Conservation (phyloP, 1,140 invertebrate genomes). For the Hycleus phaleratus region DNA sequence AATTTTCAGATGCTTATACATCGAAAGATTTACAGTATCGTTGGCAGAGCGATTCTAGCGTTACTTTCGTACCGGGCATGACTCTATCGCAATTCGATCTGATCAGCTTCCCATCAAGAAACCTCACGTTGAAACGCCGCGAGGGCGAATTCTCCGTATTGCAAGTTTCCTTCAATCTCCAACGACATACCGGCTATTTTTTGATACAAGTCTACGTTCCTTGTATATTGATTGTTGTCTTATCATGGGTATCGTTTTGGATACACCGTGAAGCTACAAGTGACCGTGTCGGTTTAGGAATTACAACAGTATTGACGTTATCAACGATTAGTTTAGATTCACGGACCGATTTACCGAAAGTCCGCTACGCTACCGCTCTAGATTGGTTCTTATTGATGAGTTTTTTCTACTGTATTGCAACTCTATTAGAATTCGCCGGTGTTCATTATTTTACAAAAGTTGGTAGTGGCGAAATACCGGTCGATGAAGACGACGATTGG, state of each 20-base stretch:
- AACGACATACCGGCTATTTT: slow-evolving; percentile 87
- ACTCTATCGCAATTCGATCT: slow-evolving; percentile 87
- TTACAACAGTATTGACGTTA: slow-evolving; percentile 84
- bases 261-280: slow-evolving; percentile 92
- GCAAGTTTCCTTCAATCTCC: slow-evolving; percentile 84
- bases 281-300: slow-evolving; percentile 62
- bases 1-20: slow-evolving; percentile 76
- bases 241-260: slow-evolving; percentile 97
- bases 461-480: slow-evolving; percentile 71
- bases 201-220: slow-evolving; percentile 92
- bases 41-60: slow-evolving; percentile 76
- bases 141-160: slow-evolving; percentile 74
- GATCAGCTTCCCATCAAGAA: slow-evolving; percentile 74
- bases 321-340: slow-evolving; percentile 89
- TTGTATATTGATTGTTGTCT: slow-evolving; percentile 86
- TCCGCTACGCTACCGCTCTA: slow-evolving; percentile 78
- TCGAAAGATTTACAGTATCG: slow-evolving; percentile 80
- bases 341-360: slow-evolving; percentile 83
- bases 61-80: slow-evolving; percentile 83
- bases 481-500: slow-evolving; percentile 73
- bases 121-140: slow-evolving; percentile 65
- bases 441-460: slow-evolving; percentile 77
- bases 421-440: slow-evolving; percentile 84
- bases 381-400: slow-evolving; percentile 92
- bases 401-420: slow-evolving; percentile 89